Evolutionary conservation across 1,140 invertebrate species (phyloP).

Genomic region (Zaprionus kolodkinae): DNA sequence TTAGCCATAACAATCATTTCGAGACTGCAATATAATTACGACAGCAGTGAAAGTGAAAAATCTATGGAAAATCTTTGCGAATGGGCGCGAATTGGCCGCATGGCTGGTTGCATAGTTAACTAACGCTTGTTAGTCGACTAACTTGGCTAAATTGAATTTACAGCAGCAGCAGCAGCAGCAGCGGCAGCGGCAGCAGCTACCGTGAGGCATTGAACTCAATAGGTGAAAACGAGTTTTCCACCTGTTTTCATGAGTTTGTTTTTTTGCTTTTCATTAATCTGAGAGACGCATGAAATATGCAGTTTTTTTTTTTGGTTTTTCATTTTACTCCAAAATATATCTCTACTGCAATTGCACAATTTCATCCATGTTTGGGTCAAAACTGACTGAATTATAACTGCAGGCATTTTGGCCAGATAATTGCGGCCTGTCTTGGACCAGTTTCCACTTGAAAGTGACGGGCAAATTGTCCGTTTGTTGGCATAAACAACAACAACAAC

Average conservation of each 20-base stretch:
- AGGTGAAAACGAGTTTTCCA: slow-evolving; percentile 64
- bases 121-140: slow-evolving; percentile 29
- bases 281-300: slow-evolving; percentile 46
- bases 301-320: slow-evolving; percentile 16
- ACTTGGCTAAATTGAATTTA: slow-evolving; percentile 66
- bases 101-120: slow-evolving; percentile 25
- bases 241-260: slow-evolving; percentile 40
- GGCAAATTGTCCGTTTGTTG: slow-evolving; percentile 32
- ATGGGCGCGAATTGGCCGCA: slow-evolving; percentile 14
- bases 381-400: slow-evolving; percentile 40
- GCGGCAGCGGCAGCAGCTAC: slow-evolving; percentile 17
- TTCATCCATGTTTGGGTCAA: slow-evolving; percentile 25
- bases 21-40: slow-evolving; percentile 56
- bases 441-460: slow-evolving; percentile 44
- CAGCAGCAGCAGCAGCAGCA: slow-evolving; percentile 22
- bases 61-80: slow-evolving; percentile 49
- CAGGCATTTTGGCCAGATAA: slow-evolving; percentile 48
- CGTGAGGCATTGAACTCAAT: slow-evolving; percentile 66
- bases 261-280: slow-evolving; percentile 49
- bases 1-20: slow-evolving; percentile 60
- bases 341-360: slow-evolving; percentile 20
- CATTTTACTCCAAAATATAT: slow-evolving; percentile 15
- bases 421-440: slow-evolving; percentile 38
- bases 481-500: slow-evolving; percentile 3
- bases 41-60: slow-evolving; percentile 73